Evolutionary conservation across 2,888 invertebrate species (phyloP).

Genomic region (Eristalis arbustorum): DNA sequence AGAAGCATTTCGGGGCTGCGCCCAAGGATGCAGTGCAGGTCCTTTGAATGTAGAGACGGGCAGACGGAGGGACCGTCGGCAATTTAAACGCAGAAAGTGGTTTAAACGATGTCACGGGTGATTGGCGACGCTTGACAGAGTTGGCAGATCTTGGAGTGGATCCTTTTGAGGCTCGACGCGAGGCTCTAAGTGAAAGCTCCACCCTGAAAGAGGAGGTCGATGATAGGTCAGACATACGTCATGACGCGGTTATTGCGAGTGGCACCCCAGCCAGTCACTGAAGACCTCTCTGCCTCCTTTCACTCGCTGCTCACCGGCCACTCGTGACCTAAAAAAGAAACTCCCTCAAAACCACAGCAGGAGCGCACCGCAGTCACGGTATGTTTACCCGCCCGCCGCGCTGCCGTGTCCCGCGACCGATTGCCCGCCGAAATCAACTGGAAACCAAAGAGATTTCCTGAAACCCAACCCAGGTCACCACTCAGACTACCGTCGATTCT

Average conservation of each 20-base stretch:
- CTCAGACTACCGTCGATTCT: neutral
- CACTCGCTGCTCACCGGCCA: too few species aligned
- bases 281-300: too few species aligned
- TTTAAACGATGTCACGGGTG: neutral
- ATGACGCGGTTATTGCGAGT: too few species aligned
- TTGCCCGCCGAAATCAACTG: neutral
- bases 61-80: neutral
- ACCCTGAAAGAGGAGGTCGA: too few species aligned
- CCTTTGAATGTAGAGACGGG: neutral
- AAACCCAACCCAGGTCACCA: neutral
- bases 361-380: neutral
- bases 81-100: neutral
- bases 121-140: too few species aligned
- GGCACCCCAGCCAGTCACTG: too few species aligned
- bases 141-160: too few species aligned
- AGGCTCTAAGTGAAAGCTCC: too few species aligned
- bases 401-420: neutral
- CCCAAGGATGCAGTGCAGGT: neutral
- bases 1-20: neutral
- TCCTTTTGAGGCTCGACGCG: too few species aligned
- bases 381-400: neutral
- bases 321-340: neutral
- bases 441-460: neutral
- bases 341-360: neutral
- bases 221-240: too few species aligned